These are phyloP conservation scores for Corvus moneduloides DNA, from an alignment of 2,113 vertebrate species.

Conservation along the genomic window DNA sequence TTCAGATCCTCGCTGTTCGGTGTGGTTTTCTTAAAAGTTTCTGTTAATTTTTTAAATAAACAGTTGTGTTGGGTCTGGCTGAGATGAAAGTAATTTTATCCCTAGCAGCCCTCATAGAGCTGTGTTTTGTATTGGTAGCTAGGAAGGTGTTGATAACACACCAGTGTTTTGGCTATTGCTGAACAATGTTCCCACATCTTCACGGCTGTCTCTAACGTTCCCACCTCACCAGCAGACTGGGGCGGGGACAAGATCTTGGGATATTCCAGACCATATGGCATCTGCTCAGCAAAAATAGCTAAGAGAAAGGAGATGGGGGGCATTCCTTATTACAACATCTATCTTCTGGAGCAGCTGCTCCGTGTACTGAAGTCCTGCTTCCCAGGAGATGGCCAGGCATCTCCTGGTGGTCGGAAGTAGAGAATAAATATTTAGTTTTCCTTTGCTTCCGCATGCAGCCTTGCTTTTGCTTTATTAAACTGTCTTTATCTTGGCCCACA, in stretches of 20 bases:
- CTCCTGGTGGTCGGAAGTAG: background rate
- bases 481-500: background rate
- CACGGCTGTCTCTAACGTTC: background rate
- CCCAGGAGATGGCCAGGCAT: background rate
- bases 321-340: background rate
- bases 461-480: background rate
- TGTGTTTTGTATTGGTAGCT: background rate
- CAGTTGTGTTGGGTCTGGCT: background rate
- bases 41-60: conserved; percentile 60
- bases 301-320: background rate
- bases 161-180: background rate
- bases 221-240: background rate
- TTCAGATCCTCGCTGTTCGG: background rate
- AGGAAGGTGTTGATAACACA: background rate
- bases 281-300: background rate
- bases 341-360: background rate
- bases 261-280: background rate
- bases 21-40: conserved; percentile 40
- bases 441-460: background rate
- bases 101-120: background rate
- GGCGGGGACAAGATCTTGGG: background rate
- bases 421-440: background rate
- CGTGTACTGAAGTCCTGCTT: background rate
- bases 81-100: background rate
- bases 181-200: background rate